phyloP scores from a whole-genome alignment of 2,113 vertebrate species.

The Eonycteris spelaea region DNA sequence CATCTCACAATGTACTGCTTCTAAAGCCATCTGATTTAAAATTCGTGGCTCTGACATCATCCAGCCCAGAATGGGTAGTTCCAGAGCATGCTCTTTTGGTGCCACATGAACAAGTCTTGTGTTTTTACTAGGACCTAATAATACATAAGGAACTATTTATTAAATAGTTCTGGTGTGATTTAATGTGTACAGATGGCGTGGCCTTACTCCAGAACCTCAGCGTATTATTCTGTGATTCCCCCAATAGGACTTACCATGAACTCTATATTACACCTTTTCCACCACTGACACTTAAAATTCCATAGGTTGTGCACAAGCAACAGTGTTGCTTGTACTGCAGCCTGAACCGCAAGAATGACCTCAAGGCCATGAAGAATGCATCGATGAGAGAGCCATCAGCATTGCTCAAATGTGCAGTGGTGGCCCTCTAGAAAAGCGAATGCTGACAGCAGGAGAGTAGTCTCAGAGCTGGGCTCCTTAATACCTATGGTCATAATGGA shows the following conservation, averaged over 20 bases:
- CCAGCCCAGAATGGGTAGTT: neutral
- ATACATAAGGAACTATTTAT: neutral
- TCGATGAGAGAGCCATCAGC: neutral
- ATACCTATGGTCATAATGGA: neutral
- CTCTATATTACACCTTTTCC: neutral
- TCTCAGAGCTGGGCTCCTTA: neutral
- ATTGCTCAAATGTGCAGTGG: neutral
- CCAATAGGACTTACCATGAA: neutral
- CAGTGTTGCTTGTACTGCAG: neutral
- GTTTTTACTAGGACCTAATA: neutral
- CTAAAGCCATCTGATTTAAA: neutral
- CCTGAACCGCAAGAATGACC: neutral
- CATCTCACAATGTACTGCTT: neutral
- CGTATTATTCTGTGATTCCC: neutral
- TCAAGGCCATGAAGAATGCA: neutral
- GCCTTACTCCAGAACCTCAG: neutral
- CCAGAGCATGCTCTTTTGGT: neutral
- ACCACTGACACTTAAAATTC: neutral
- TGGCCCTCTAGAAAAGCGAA: neutral
- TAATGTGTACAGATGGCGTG: neutral
- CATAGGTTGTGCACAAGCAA: neutral
- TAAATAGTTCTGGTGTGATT: neutral
- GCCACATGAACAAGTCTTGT: neutral
- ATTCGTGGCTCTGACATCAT: neutral
- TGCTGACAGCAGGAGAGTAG: neutral